Base-by-base conservation (phyloP, 2,888 invertebrate species). In the Oegoconia quadripuncta region DNA sequence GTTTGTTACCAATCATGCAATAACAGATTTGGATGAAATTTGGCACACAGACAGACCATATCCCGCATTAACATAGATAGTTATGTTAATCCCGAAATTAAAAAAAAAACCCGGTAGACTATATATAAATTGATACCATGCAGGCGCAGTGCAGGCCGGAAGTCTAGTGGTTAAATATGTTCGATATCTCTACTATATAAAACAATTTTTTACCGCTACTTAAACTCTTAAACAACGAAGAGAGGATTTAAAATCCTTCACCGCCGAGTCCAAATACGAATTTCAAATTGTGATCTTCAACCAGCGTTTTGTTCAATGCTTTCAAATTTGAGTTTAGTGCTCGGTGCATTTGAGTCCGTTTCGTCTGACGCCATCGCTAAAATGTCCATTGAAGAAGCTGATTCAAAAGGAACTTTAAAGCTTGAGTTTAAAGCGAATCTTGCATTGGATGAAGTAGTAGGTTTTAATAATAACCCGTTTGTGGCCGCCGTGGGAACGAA, bases 391-490 rank as follows among this genome's bases (percentile, higher is more conserved):
- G 32, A 32, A 39, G 32, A 32, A 41, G 55, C 41, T 55, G 53
- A 50, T 44, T 48, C 37, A 73, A 69, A 67, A 50, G 53, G 35
- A 29, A 63, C 70, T 64, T 46, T 80, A 66, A 7, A 0, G 3
- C 12, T 1, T 20, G 8, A 25, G 2, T 7, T 31, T 71, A 79
- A 53, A 56, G 73, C 66, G 49, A 48, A 51, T 52, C 64, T 59
- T 79, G 27, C 43, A 39, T 46, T 69, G 73, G 34, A 49, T 40
- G 23, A 8, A 42, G 55, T 44, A 71, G 73, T 74, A 71, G 74
- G 83, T 83, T 84, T 84, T 84, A 84, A 84, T 86, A 86, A 87
- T 86, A 84, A 86, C 86, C 76, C 75, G 86, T 86, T 84, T 83
- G 81, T 67, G 68, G 74, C 73, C 70, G 80, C 75, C 86, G 86